phyloP scores from a whole-genome alignment of 1,140 invertebrate species.

The Pseudomyrmex dendroicus region DNA sequence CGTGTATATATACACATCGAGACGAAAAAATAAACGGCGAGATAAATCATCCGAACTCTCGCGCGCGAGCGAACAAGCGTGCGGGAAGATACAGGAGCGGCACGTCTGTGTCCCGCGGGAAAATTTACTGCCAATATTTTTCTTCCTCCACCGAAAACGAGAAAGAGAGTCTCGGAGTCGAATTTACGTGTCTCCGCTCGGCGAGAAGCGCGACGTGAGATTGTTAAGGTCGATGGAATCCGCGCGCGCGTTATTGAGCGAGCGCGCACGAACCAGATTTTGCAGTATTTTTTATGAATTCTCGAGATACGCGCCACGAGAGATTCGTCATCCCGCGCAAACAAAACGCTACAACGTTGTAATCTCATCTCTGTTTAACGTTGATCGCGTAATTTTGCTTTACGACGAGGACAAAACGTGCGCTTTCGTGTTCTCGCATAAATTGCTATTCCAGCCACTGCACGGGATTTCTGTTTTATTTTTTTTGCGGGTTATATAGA shows the following conservation, averaged over 20 bases:
- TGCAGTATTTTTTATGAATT: not conserved
- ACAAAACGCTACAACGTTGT: not conserved
- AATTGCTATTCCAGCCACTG: not conserved
- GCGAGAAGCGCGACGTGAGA: not conserved
- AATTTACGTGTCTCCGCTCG: constrained; percentile 24
- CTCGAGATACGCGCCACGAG: not conserved
- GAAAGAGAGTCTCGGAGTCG: not conserved
- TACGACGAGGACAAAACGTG: not conserved
- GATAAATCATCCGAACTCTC: constrained; percentile 46
- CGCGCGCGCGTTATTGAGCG: constrained; percentile 33
- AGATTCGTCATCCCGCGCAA: not conserved
- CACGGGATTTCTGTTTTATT: not conserved
- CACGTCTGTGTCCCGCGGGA: constrained; percentile 34
- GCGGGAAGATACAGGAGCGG: constrained; percentile 18
- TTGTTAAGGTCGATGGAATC: not conserved
- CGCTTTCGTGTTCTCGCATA: not conserved
- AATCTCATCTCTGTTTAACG: not conserved
- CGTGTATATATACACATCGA: not conserved
- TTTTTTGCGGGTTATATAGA: not conserved
- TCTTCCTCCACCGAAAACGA: constrained; percentile 40
- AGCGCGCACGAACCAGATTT: constrained; percentile 3
- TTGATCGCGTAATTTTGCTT: not conserved
- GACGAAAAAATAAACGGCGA: constrained; percentile 43
- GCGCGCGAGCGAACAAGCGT: not conserved
- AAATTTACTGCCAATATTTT: constrained; percentile 61